Conservation (phyloP, 2,797 vertebrate genomes). For the Chiloscyllium punctatum region DNA sequence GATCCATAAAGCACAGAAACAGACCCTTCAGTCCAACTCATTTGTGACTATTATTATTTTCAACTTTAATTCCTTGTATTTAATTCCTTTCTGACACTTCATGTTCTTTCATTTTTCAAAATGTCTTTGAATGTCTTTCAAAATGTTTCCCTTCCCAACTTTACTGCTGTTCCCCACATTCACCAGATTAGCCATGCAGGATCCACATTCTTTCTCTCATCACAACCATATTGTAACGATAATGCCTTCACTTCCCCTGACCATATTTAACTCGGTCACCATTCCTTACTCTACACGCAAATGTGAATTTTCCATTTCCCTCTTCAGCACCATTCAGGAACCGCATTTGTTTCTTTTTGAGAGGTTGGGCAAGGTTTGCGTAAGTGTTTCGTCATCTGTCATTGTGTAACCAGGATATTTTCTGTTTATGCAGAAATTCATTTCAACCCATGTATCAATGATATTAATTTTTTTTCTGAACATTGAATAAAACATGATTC, state of each 20-base stretch:
- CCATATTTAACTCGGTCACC: not conserved
- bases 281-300: not conserved
- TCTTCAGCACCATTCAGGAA: not conserved
- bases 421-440: conserved; percentile 66
- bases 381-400: no score
- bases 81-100: not conserved
- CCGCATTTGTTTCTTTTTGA: no score
- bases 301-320: not conserved
- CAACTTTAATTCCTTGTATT: not conserved
- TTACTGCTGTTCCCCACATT: not conserved
- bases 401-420: no score
- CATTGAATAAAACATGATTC: conserved; percentile 39
- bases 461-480: conserved; percentile 71
- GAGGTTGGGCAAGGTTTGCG: not conserved
- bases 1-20: no score
- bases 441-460: conserved; percentile 74
- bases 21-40: no score
- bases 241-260: not conserved
- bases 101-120: no score
- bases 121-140: no score
- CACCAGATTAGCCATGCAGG: not conserved
- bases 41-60: not conserved
- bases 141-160: no score
- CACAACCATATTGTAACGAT: not conserved
- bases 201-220: not conserved